phyloP scores from a whole-genome alignment of 2,113 vertebrate species.

The Mustela nigripes region DNA sequence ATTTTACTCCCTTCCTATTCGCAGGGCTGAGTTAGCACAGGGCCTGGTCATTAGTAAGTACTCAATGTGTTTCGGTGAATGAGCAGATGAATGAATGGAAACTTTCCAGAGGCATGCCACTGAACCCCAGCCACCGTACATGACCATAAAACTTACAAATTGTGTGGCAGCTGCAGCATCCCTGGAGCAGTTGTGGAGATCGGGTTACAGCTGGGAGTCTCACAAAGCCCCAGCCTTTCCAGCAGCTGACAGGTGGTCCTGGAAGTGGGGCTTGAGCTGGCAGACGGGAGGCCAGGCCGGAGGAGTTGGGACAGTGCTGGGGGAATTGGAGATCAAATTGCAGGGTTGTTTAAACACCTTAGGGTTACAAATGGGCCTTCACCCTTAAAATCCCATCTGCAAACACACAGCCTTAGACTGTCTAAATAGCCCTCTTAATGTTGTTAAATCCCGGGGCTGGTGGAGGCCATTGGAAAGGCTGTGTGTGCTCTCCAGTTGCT shows the following conservation, averaged over 20 bases:
- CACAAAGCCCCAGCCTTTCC: conserved; percentile 30
- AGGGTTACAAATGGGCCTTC: conserved; percentile 70
- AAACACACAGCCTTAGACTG: conserved; percentile 70
- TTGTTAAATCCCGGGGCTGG: conserved; percentile 50
- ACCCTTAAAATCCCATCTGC: conserved; percentile 71
- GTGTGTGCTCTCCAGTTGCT: conserved; percentile 35
- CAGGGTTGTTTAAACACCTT: conserved; percentile 69
- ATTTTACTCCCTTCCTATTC: neutral
- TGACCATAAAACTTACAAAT: neutral
- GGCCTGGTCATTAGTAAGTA: neutral
- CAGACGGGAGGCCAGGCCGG: neutral
- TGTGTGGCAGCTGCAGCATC: conserved; percentile 54
- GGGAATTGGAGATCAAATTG: conserved; percentile 67
- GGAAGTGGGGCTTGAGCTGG: neutral
- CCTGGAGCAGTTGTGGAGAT: conserved; percentile 54
- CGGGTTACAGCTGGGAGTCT: conserved; percentile 6
- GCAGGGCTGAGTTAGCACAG: neutral
- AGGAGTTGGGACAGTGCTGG: conserved; percentile 44
- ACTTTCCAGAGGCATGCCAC: neutral
- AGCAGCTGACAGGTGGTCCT: conserved; percentile 57
- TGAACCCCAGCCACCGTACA: neutral
- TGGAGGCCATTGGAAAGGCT: conserved; percentile 33
- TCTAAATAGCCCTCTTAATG: conserved; percentile 66
- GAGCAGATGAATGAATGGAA: conserved; percentile 40
- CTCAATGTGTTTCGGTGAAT: neutral